Base-by-base conservation (phyloP, 2,888 invertebrate genomes). In the Philereme transversata region DNA sequence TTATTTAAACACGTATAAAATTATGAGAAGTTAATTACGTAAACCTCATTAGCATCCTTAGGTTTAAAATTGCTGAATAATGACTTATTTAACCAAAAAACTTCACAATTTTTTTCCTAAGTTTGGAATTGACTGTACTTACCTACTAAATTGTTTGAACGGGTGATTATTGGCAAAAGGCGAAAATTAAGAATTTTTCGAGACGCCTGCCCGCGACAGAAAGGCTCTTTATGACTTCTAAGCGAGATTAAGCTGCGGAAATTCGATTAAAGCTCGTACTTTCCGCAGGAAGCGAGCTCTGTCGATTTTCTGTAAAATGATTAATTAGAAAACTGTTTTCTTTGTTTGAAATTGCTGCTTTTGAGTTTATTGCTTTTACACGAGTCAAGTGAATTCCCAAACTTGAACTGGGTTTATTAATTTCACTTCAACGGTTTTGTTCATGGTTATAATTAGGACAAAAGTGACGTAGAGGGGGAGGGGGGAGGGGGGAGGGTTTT, bases 171-270 rank as follows among this genome's bases (percentile, higher is more conserved):
- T 83, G 82, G 80, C 66, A 70, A 74, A 67, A 71, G 68, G 78
- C 74, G 76, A 75, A 80, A 84, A 85, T 86, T 82, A 81, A 78
- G 80, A 78, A 75, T 79, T 82, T 83, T 83, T 81, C 76, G 77
- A 79, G 79, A 68, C 79, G 80, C 73, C 82, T 86, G 87, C 77
- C 79, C 73, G 68, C 68, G 82, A 77, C 87, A 87, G 82, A 78
- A 78, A 69, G 66, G 62, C 68, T 70, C 83, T 86, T 86, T 84
- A 84, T 80, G 84, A 84, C 76, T 81, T 81, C 80, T 81, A 82
- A 84, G 82, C 77, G 73, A 78, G 78, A 84, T 83, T 83, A 82
- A 76, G 75, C 55, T 48, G 11, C 73, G 77, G 68, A 79, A 85
- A 86, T 84, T 86, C 82, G 81, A 86, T 87, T 85, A 86, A 75